phyloP scores from a whole-genome alignment of 2,888 invertebrate genomes.

The Escarpia spicata region DNA sequence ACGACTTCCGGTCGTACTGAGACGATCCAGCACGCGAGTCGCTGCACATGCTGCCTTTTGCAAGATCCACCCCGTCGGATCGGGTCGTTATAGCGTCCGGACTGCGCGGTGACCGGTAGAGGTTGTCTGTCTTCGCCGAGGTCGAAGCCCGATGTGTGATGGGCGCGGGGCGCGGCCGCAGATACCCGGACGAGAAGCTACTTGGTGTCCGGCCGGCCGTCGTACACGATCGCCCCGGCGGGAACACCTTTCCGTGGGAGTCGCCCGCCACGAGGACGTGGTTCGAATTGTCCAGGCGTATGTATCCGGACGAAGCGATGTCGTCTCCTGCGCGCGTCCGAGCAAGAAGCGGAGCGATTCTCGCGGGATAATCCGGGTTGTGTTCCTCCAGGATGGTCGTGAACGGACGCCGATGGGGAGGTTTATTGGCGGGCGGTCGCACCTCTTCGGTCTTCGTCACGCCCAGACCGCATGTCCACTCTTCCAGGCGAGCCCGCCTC shows the following conservation, averaged over 20 bases:
- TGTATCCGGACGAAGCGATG: not conserved
- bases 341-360: not conserved
- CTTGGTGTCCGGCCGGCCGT: not conserved
- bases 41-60: not conserved
- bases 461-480: not conserved
- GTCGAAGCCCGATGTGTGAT: not conserved
- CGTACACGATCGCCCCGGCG: not conserved
- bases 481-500: not conserved
- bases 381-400: not conserved
- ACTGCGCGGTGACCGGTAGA: not conserved
- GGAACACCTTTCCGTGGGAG: not conserved
- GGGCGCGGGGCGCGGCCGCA: not conserved
- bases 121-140: not conserved
- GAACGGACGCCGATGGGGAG: not conserved
- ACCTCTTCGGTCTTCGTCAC: not conserved
- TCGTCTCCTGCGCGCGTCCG: not conserved
- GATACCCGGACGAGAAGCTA: not conserved
- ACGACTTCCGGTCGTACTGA: not conserved
- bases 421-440: not conserved
- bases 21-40: not conserved
- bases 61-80: not conserved
- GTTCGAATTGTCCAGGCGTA: not conserved
- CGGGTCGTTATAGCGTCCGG: not conserved
- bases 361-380: not conserved
- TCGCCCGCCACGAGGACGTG: not conserved